Percentiles rank a stretch among this genome's conserved stretches.
These are phyloP conservation scores for Calidris pugnax DNA, from an alignment of 2,113 vertebrate genomes.

Conservation along the genomic window DNA sequence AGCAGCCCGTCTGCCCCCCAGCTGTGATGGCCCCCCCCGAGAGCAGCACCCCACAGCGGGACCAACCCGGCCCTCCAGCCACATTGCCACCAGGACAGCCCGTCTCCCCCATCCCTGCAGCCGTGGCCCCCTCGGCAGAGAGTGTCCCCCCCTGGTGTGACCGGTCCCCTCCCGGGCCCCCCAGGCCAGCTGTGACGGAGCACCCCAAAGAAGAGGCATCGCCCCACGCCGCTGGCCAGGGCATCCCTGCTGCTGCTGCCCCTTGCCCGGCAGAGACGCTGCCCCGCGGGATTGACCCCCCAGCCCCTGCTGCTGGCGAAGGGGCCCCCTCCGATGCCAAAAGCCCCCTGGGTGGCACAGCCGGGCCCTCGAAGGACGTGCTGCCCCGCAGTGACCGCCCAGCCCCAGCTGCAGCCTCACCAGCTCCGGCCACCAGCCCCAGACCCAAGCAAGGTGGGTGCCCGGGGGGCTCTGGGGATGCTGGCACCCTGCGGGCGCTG, in stretches of 20 bases:
- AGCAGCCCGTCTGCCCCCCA: neutral
- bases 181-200: neutral
- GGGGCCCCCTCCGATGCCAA: neutral
- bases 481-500: neutral
- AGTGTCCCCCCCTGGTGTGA: neutral
- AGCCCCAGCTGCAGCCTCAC: neutral
- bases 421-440: constrained; percentile 29
- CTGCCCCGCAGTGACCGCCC: neutral
- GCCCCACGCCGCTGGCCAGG: neutral
- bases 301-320: neutral
- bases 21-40: rapidly evolving
- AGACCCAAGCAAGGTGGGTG: constrained; percentile 74
- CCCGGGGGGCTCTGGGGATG: neutral
- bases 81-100: neutral
- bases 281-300: neutral
- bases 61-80: neutral
- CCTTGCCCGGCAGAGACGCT: neutral
- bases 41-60: neutral
- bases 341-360: neutral
- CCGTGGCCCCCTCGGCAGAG: neutral
- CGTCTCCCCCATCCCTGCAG: neutral
- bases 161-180: rapidly evolving
- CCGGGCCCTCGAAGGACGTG: neutral
- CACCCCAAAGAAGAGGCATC: constrained; percentile 16
- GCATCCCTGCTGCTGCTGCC: neutral